These are phyloP conservation scores for Poecilia gillii DNA, from an alignment of 2,797 vertebrate genomes.

Conservation along the genomic window DNA sequence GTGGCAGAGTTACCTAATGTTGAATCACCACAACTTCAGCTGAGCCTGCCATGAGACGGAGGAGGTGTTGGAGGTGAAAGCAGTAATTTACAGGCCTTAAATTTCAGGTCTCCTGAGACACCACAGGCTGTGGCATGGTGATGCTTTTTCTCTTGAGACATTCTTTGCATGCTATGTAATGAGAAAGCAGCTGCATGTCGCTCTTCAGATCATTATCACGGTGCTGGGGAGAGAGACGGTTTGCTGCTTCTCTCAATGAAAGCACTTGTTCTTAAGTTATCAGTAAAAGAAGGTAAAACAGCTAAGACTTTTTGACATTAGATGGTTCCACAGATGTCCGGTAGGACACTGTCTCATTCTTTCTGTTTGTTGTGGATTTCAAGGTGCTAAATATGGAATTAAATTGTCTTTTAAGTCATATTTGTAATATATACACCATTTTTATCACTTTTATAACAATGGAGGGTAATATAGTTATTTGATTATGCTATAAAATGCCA, in stretches of 20 bases:
- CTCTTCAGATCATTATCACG: constrained; percentile 24
- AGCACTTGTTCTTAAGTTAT: constrained; percentile 45
- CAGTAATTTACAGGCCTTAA: constrained; percentile 38
- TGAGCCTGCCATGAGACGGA: constrained; percentile 28
- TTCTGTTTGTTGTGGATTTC: neutral
- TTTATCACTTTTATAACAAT: too few species aligned
- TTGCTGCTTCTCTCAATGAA: constrained; percentile 32
- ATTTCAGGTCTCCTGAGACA: constrained; percentile 38
- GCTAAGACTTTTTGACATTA: neutral
- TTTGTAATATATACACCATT: too few species aligned
- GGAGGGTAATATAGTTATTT: too few species aligned
- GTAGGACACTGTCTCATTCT: neutral
- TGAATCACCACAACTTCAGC: neutral
- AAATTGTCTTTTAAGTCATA: too few species aligned
- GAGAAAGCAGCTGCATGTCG: constrained; percentile 62
- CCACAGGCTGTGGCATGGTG: constrained; percentile 38
- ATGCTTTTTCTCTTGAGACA: constrained; percentile 35
- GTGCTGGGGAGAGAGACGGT: neutral
- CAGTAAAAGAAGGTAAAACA: constrained; percentile 16
- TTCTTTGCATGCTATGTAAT: constrained; percentile 64
- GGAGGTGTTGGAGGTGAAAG: constrained; percentile 31
- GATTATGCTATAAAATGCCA: too few species aligned
- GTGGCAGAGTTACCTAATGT: constrained; percentile 3
- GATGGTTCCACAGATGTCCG: neutral
- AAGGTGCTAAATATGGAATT: too few species aligned